Conservation (phyloP, 2,797 vertebrate species). For the Manis javanica region DNA sequence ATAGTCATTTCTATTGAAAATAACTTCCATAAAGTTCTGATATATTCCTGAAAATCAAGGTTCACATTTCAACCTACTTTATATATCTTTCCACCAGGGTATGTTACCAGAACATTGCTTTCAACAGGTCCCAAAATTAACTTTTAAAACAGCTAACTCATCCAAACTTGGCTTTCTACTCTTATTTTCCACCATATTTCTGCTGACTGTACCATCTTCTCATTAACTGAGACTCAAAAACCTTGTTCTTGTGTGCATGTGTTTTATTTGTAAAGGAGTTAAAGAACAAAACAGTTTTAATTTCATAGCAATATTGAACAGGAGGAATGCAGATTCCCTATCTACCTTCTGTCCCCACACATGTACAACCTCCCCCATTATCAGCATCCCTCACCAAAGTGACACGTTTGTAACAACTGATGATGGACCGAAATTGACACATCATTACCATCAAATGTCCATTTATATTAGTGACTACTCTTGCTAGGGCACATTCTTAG, state of each 20-base stretch:
- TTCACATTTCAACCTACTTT: background rate
- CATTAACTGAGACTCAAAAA: background rate
- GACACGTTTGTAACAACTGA: background rate
- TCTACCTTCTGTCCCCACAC: background rate
- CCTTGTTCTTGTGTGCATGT: background rate
- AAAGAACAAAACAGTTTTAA: background rate
- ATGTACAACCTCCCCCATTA: background rate
- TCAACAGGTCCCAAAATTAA: background rate
- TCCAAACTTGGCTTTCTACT: background rate
- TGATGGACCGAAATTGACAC: background rate
- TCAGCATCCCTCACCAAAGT: background rate
- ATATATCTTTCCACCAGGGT: background rate
- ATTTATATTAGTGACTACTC: background rate
- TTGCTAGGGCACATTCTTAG: background rate
- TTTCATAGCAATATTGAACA: background rate
- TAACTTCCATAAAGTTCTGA: background rate
- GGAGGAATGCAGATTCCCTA: background rate
- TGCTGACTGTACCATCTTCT: background rate
- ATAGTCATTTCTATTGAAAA: background rate
- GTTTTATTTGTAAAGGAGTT: background rate
- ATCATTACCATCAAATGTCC: background rate
- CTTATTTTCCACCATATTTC: background rate
- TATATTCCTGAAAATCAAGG: background rate
- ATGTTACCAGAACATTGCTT: background rate
- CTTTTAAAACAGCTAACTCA: background rate